These are phyloP conservation scores for Pimephales promelas DNA, from an alignment of 2,113 vertebrate genomes.

Conservation along the genomic window DNA sequence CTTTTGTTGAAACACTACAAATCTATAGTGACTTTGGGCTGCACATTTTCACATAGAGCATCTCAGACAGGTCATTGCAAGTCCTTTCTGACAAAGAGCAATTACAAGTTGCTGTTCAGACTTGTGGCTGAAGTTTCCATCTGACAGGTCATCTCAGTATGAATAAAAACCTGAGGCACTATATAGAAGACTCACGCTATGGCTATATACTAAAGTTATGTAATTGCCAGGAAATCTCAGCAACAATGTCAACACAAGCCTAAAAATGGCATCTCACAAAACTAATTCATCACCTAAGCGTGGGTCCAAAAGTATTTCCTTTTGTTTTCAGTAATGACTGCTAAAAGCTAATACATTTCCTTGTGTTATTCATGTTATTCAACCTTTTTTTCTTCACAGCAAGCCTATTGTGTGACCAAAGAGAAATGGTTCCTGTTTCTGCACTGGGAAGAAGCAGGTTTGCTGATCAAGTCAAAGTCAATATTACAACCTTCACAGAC, in stretches of 20 bases:
- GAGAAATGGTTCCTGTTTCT: conserved; percentile 10
- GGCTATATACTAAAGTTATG: not conserved
- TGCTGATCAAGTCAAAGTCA: not conserved
- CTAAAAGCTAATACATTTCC: not conserved
- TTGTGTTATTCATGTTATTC: not conserved
- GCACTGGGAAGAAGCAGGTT: not conserved
- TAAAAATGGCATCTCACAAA: not conserved
- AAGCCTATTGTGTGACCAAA: not conserved
- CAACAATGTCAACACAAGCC: not conserved
- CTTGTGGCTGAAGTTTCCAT: conserved; percentile 16
- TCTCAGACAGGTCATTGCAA: conserved; percentile 3
- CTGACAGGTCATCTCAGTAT: not conserved
- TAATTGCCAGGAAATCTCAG: conserved; percentile 1
- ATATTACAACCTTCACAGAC: not conserved
- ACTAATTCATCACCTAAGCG: not conserved
- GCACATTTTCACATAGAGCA: not conserved
- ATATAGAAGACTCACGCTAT: not conserved
- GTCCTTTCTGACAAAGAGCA: not conserved
- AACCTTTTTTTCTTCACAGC: not conserved
- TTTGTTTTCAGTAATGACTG: not conserved
- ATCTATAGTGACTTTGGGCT: not conserved
- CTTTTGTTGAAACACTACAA: not conserved
- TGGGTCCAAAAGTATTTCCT: not conserved
- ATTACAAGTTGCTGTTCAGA: not conserved
- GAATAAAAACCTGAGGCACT: conserved; percentile 5